These are phyloP conservation scores for Murina feae DNA, from an alignment of 2,113 vertebrate species.

Conservation along the genomic window DNA sequence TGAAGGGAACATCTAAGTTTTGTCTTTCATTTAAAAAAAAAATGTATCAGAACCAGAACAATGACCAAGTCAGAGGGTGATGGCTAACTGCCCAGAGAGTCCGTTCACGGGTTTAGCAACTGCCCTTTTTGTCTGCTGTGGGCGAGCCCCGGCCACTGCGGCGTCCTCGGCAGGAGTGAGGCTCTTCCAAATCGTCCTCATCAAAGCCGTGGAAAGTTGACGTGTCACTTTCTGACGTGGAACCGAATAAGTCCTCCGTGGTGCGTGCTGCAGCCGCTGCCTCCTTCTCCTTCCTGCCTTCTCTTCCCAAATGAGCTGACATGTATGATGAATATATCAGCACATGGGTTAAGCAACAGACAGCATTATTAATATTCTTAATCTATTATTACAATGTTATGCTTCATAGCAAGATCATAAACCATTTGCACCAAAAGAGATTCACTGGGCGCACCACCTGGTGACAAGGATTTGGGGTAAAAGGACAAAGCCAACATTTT, in stretches of 20 bases:
- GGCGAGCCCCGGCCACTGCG: conserved; percentile 87
- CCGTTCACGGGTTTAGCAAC: conserved; percentile 81
- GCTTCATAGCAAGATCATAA: conserved; percentile 62
- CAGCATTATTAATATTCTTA: conserved; percentile 84
- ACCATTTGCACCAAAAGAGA: conserved; percentile 70
- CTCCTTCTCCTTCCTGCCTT: conserved; percentile 90
- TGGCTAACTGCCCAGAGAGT: conserved; percentile 76
- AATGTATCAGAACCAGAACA: conserved; percentile 72
- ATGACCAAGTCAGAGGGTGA: conserved; percentile 78
- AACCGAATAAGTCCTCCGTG: conserved; percentile 98
- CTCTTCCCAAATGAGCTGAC: conserved; percentile 91
- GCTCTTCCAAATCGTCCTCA: conserved; percentile 95
- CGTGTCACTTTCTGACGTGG: conserved; percentile 98
- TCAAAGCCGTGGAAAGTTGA: conserved; percentile 99
- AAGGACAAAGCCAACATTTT: conserved; percentile 59
- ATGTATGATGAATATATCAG: conserved; percentile 94
- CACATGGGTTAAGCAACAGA: conserved; percentile 92
- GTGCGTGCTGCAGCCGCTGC: conserved; percentile 84
- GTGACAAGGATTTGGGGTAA: conserved; percentile 28
- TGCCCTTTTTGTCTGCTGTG: conserved; percentile 90
- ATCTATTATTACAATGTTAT: conserved; percentile 70
- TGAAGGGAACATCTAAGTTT: conserved; percentile 52
- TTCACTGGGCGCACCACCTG: conserved; percentile 57
- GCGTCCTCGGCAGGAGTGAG: conserved; percentile 87
- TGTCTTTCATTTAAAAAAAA: conserved; percentile 65